Percentiles rank a stretch among this genome's conserved stretches.
phyloP scores from a whole-genome alignment of 2,888 invertebrate genomes.

The Diaphora mendica region DNA sequence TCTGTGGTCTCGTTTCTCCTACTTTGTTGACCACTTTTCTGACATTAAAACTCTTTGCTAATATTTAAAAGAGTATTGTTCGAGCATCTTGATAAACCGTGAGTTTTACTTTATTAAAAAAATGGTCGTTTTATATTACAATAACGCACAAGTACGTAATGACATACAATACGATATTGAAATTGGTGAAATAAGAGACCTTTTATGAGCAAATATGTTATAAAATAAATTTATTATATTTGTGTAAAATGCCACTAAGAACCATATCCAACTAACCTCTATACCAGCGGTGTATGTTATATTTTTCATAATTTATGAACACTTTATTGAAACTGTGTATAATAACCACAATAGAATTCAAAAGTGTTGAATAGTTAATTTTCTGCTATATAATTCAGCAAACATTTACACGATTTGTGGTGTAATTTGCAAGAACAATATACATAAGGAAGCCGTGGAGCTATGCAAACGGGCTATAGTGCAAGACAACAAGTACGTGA shows the following conservation, averaged over 20 bases:
- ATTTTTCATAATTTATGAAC: neutral
- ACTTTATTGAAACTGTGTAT: neutral
- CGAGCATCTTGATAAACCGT: too few species aligned
- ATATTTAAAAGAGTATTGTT: too few species aligned
- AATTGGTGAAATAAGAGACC: too few species aligned
- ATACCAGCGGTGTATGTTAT: neutral
- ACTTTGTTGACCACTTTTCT: too few species aligned
- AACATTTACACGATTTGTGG: conserved; percentile 28
- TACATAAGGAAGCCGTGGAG: conserved; percentile 48
- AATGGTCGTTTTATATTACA: too few species aligned
- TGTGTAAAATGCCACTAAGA: neutral
- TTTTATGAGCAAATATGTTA: too few species aligned
- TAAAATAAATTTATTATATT: neutral
- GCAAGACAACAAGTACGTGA: conserved; percentile 13
- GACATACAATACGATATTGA: too few species aligned
- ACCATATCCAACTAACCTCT: neutral
- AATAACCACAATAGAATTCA: conserved; percentile 5
- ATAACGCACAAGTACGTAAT: too few species aligned
- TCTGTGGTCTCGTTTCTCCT: too few species aligned
- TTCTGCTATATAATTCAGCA: conserved; percentile 25
- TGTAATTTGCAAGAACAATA: conserved; percentile 44
- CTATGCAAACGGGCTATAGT: conserved; percentile 29
- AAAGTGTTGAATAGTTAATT: conserved; percentile 14
- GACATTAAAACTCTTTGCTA: too few species aligned
- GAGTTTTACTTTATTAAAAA: too few species aligned